Evolutionary conservation across 2,797 vertebrate genomes (phyloP).

Genomic region (Champsocephalus esox): DNA sequence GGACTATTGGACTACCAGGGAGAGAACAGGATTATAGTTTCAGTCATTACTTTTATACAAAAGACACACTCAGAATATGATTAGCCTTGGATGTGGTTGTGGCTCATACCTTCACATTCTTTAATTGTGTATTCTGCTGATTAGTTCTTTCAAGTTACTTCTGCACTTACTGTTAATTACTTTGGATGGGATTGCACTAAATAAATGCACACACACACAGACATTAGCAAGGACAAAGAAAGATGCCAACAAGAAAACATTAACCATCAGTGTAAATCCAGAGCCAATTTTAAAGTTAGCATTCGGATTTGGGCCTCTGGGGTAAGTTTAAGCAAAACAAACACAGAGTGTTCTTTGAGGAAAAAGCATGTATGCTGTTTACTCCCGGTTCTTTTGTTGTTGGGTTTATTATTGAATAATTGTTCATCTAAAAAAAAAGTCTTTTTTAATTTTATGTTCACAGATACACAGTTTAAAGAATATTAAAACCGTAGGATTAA

Average conservation of each 20-base stretch:
- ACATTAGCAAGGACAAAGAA: slow-evolving; percentile 69
- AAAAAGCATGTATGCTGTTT: slow-evolving; percentile 64
- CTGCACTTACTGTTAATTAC: slow-evolving; percentile 50
- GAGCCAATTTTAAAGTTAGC: slow-evolving; percentile 79
- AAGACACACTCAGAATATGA: slow-evolving; percentile 25
- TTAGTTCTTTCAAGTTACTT: slow-evolving; percentile 41
- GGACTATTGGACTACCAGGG: background rate
- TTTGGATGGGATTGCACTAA: slow-evolving; percentile 41
- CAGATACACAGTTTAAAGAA: slow-evolving; percentile 16
- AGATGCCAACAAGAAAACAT: slow-evolving; percentile 76
- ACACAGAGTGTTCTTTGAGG: slow-evolving; percentile 74
- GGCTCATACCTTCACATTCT: slow-evolving; percentile 12
- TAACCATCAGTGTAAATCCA: slow-evolving; percentile 69
- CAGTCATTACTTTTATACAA: slow-evolving; percentile 2
- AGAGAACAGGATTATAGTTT: slow-evolving; percentile 14
- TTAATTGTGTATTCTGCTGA: slow-evolving; percentile 12
- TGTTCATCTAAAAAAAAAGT: slow-evolving; percentile 57
- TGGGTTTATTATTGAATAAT: slow-evolving; percentile 66
- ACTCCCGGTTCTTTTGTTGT: slow-evolving; percentile 66
- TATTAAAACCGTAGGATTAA: slow-evolving; percentile 33
- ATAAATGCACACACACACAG: slow-evolving; percentile 47
- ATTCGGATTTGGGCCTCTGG: slow-evolving; percentile 76
- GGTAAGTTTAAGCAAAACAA: slow-evolving; percentile 79
- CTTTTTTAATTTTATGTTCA: slow-evolving; percentile 47
- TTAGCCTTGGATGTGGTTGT: background rate